Evolutionary conservation across 2,888 invertebrate species (phyloP).

Genomic region (Euclidia mi): DNA sequence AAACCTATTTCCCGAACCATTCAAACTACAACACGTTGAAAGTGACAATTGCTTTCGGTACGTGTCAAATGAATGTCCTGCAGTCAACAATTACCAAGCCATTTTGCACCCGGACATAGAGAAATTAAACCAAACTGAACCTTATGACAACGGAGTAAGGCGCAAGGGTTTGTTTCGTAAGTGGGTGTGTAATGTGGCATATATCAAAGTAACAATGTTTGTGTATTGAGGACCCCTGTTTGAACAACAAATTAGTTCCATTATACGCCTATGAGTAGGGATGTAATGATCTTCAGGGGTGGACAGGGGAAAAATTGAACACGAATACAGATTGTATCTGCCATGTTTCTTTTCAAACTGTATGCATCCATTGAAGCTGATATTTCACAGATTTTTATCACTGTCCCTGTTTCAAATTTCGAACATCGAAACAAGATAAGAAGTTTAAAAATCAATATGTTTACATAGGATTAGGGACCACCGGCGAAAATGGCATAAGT

Average conservation of each 20-base stretch:
- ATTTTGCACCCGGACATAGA: background rate
- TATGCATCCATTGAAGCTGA: background rate
- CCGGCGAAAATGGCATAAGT: conserved; percentile 47
- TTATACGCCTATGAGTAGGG: conserved; percentile 86
- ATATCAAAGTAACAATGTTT: conserved; percentile 74
- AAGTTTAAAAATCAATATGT: conserved; percentile 18
- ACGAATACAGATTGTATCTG: conserved; percentile 36
- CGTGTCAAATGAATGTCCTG: conserved; percentile 84
- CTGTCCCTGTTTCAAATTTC: conserved; percentile 10
- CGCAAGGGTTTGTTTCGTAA: background rate
- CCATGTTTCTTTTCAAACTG: conserved; percentile 21
- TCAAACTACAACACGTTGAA: conserved; percentile 63
- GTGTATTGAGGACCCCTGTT: conserved; percentile 83
- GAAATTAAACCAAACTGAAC: conserved; percentile 44
- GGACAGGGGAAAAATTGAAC: conserved; percentile 46
- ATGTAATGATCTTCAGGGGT: conserved; percentile 71
- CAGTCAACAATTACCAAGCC: conserved; percentile 65
- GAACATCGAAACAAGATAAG: conserved; percentile 21
- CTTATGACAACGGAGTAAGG: conserved; percentile 24
- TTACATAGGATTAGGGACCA: conserved; percentile 51
- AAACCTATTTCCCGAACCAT: conserved; percentile 64
- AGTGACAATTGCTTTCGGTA: conserved; percentile 80
- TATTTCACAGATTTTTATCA: conserved; percentile 15
- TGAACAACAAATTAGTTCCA: conserved; percentile 89
- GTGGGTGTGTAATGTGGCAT: conserved; percentile 24